Evolutionary conservation across 2,888 invertebrate genomes (phyloP), one percentile per base, ranked within the genome.

Genomic region (Ecliptopera silaceata): DNA sequence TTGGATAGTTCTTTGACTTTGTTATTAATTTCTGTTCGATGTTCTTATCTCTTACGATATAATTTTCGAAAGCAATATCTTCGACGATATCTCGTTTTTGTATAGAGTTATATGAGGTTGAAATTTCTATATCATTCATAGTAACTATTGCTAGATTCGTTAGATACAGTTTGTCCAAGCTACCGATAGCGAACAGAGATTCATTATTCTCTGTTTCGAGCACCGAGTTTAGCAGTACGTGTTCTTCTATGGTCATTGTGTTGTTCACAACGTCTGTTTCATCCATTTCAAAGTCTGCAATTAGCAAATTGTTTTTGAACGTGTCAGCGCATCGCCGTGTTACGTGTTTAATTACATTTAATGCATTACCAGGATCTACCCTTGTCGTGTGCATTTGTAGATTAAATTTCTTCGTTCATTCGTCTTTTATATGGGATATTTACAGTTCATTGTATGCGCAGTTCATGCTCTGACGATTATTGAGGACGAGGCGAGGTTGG

Each of bases 91-190:
- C 76, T 72, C 77, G 75, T 59, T 80, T 80, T 58, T 80, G 77
- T 31, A 75, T 56, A 36, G 72, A 72, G 61, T 72, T 78, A 46
- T 65, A 71, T 18, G 58, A 34, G 44, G 68, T 58, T 10, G 73
- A 77, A 10, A 72, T 64, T 31, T 61, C 57, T 15, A 68, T 6
- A 52, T 71, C 65, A 8, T 69, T 66, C 65, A 86, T 79, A 2
- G 81, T 84, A 29, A 78, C 80, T 54, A 82, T 72, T 1, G 86
- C 83, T 59, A 86, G 51, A 63, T 82, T 87, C 0, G 80, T 86
- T 8, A 89, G 64, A 65, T 81, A 89, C 17, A 80, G 61, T 55
- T 87, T 80, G 46, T 89, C 89, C 13, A 89, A 59, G 50, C 77
- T 77, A 47, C 84, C 85, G 45, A 74, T 56, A 45, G 74, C 70